These are phyloP conservation scores for Epirrhoe tristata DNA, from an alignment of 2,888 invertebrate species.

Conservation along the genomic window DNA sequence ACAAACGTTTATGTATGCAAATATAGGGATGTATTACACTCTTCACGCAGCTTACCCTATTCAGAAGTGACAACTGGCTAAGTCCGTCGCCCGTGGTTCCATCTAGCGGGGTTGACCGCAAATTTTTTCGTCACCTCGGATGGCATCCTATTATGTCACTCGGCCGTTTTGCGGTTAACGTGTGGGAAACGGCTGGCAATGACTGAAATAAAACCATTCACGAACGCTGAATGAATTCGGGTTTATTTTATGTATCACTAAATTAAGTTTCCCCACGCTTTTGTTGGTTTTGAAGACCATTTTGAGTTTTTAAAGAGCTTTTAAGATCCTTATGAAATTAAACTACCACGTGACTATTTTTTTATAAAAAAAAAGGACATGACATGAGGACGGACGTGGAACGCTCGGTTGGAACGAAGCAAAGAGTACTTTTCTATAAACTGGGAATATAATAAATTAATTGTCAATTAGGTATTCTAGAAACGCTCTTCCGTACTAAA, in stretches of 20 bases:
- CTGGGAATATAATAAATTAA: too few species aligned
- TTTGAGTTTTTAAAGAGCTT: neutral
- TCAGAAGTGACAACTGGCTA: slow-evolving; percentile 19
- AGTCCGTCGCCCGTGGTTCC: slow-evolving; percentile 35
- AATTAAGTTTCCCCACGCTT: slow-evolving; percentile 31
- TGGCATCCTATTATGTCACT: slow-evolving; percentile 42
- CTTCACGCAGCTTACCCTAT: slow-evolving; percentile 1
- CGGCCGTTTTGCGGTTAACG: slow-evolving; percentile 42
- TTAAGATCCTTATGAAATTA: neutral
- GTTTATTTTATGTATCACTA: slow-evolving; percentile 37
- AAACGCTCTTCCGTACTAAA: too few species aligned
- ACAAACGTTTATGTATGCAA: too few species aligned
- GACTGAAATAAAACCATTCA: slow-evolving; percentile 45
- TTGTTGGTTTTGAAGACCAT: slow-evolving; percentile 7
- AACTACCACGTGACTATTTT: neutral
- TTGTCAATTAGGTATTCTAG: too few species aligned
- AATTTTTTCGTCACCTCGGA: slow-evolving; percentile 42
- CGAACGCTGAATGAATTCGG: slow-evolving; percentile 37
- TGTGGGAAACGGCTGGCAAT: slow-evolving; percentile 44
- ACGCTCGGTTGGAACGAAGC: too few species aligned
- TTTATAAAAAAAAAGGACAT: too few species aligned
- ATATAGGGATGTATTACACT: too few species aligned
- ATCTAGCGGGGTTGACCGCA: slow-evolving; percentile 43
- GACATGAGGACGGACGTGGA: too few species aligned
- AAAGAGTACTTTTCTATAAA: too few species aligned